Evolutionary conservation across 2,113 vertebrate species (phyloP).

Genomic region (Paramisgurnus dabryanus): DNA sequence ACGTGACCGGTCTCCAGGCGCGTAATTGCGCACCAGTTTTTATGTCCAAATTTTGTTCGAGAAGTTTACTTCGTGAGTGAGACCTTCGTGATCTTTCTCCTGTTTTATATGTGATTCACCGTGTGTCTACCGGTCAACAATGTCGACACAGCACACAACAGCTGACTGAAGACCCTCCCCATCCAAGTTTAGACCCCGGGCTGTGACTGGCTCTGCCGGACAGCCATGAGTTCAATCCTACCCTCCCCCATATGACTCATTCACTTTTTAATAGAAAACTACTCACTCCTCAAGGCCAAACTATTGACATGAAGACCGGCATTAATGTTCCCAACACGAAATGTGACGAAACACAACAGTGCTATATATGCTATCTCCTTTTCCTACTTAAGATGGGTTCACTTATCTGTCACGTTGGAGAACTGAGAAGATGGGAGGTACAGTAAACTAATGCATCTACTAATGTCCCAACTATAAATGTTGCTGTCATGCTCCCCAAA

Average conservation of each 20-base stretch:
- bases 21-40: conserved; percentile 1
- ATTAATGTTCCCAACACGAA: conserved; percentile 42
- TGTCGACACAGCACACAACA: conserved; percentile 61
- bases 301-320: conserved; percentile 50
- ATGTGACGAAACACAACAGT: conserved; percentile 19
- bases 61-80: not conserved
- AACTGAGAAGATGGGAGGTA: not conserved
- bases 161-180: conserved; percentile 66
- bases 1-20: not conserved
- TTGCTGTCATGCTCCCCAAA: not conserved
- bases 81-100: not conserved
- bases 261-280: conserved; percentile 68
- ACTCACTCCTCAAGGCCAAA: conserved; percentile 55
- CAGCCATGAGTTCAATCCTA: conserved; percentile 17
- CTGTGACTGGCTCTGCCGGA: conserved; percentile 45
- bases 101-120: conserved; percentile 63
- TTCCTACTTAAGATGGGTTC: not conserved
- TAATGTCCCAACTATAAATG: not conserved
- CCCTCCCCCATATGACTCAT: conserved; percentile 66
- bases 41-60: not conserved
- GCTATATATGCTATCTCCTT: not conserved
- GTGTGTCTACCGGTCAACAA: conserved; percentile 29
- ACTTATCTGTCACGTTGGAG: not conserved
- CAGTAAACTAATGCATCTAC: not conserved
- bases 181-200: conserved; percentile 63